phyloP scores from a whole-genome alignment of 2,888 invertebrate genomes.

The Latheticus oryzae region DNA sequence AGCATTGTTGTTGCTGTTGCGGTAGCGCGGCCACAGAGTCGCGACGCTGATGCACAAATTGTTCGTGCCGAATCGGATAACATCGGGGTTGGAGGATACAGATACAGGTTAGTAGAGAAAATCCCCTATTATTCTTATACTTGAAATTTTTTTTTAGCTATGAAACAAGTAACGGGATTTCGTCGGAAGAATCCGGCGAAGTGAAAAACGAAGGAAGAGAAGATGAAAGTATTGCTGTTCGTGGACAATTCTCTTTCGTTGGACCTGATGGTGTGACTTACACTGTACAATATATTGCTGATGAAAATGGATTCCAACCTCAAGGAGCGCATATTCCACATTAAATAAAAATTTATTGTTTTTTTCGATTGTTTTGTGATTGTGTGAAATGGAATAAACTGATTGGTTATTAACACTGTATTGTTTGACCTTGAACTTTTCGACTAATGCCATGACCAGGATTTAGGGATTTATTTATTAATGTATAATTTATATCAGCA shows the following conservation, averaged over 20 bases:
- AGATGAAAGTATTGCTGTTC: slow-evolving; percentile 72
- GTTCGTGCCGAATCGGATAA: slow-evolving; percentile 19
- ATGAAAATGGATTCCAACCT: slow-evolving; percentile 73
- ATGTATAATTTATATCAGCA: too few relatives aligned
- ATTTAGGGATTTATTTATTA: too few relatives aligned
- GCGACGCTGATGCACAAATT: slow-evolving; percentile 21
- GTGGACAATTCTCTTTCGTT: slow-evolving; percentile 73
- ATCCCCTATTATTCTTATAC: not conserved
- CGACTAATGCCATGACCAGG: too few relatives aligned
- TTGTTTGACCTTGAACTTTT: too few relatives aligned
- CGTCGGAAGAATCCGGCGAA: slow-evolving; percentile 69
- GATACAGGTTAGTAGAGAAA: slow-evolving; percentile 10
- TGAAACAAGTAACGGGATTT: slow-evolving; percentile 74
- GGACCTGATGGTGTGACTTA: slow-evolving; percentile 74
- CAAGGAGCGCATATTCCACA: slow-evolving; percentile 67
- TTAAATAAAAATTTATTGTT: too few relatives aligned
- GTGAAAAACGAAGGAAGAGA: slow-evolving; percentile 73
- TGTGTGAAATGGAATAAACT: not conserved
- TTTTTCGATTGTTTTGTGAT: not conserved
- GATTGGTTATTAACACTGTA: slow-evolving; percentile 29
- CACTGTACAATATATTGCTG: slow-evolving; percentile 72
- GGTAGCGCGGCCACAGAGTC: slow-evolving; percentile 12
- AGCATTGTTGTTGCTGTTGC: slow-evolving; percentile 17
- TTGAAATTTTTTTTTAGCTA: slow-evolving; percentile 63
- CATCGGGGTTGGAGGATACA: slow-evolving; percentile 27